Base-by-base conservation (phyloP, 2,888 invertebrate species). In the Xestia ashworthii region DNA sequence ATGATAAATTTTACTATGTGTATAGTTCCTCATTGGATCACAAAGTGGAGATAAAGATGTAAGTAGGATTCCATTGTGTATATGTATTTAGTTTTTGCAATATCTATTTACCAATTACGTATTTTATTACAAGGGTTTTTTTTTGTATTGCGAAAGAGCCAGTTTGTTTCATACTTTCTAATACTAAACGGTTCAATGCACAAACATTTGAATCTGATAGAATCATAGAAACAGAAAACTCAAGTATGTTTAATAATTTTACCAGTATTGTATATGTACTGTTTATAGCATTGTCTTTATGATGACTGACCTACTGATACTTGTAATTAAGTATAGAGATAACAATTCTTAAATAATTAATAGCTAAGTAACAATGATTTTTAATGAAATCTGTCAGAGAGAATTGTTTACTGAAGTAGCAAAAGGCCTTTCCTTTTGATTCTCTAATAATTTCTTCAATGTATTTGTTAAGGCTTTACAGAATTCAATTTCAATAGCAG, bases 11-110 rank as follows among this genome's bases (percentile, higher is more conserved):
- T 95, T 97, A 98, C 91, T 98, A 98, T 93, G 98, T 99, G 46
- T 99, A 99, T 93, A 99, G 99, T 96, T 99, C 99, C 48, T 98
- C 99, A n/a, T 95, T 99, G 86, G 98, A 99, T 88, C 97, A 98
- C 86, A 98, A 98, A 94, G 97, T 99, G 60, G 98, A 99, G 96
- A 98, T 99, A 86, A 99, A 99, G 97, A 98, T 99, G 99, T 99
- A 97, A 97, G 98, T 97, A 87, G 3, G 9, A 67, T 75, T 65
- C 55, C 32, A 50, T 32, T 76, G 44, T 71, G 9, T 67, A 38
- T 67, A 32, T 32, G 32, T 32, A 32, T 32, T 32, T 62, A 38
- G 32, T 46, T 71, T 14, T 44, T 74, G 11, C 67, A 64, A 32
- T 71, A 38, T 25, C 6, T 73, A 25, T 60, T 66, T 53, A 60